A percentile compares a stretch with the other conserved stretches of the same genome.
These are phyloP conservation scores for Pycnomerus fuliginosus DNA, from an alignment of 2,888 invertebrate genomes.

Conservation along the genomic window DNA sequence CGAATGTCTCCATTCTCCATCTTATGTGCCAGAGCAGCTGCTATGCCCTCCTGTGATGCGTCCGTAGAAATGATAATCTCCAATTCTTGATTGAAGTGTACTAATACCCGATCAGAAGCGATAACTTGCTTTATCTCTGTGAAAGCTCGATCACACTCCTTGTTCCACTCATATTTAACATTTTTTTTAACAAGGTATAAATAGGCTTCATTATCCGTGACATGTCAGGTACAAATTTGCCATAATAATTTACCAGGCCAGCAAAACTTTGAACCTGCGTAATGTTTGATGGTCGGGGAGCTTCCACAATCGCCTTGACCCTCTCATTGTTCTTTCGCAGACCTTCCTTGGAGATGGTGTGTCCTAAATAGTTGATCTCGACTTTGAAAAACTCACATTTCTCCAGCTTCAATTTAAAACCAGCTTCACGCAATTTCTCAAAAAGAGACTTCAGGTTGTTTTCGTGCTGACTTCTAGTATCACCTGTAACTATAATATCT, in stretches of 20 bases:
- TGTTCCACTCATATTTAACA: conserved; percentile 14
- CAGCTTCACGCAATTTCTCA: conserved; percentile 27
- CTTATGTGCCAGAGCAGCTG: conserved; percentile 17
- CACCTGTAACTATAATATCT: conserved; percentile 38
- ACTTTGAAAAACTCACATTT: conserved; percentile 43
- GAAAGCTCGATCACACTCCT: conserved; percentile 18
- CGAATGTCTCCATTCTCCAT: not conserved
- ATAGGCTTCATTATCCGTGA: conserved; percentile 16
- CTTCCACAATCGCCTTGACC: conserved; percentile 24
- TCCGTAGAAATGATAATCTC: conserved; percentile 13
- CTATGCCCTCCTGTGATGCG: conserved; percentile 16
- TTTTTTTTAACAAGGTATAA: conserved; percentile 20
- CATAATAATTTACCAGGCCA: conserved; percentile 25
- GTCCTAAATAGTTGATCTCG: conserved; percentile 40
- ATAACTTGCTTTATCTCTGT: conserved; percentile 12
- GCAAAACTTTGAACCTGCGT: conserved; percentile 15
- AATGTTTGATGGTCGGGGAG: conserved; percentile 15
- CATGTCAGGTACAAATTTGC: conserved; percentile 14
- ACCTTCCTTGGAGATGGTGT: conserved; percentile 25
- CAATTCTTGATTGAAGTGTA: conserved; percentile 17
- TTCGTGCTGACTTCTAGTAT: conserved; percentile 28
- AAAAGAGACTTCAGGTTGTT: conserved; percentile 32
- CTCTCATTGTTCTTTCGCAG: conserved; percentile 23
- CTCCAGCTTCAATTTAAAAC: conserved; percentile 33
- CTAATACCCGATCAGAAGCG: conserved; percentile 4